A percentile compares a stretch with the other conserved stretches of the same genome.
These are phyloP conservation scores for Corvus hawaiiensis DNA, from an alignment of 2,113 vertebrate species.

Conservation along the genomic window DNA sequence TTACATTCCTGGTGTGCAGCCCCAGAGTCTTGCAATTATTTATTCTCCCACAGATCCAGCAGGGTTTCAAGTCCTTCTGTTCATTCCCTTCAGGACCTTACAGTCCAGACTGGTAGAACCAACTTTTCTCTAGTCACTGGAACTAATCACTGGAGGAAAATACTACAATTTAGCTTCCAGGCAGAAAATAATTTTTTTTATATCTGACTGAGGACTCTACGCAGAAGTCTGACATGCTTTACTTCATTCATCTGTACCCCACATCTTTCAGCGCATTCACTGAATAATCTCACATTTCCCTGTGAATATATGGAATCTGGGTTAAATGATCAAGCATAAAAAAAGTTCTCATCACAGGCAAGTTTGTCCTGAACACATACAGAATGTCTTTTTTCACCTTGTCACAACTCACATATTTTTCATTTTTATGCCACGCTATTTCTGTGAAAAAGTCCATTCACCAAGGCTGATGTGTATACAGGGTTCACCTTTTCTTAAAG, in stretches of 20 bases:
- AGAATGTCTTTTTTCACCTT: background rate
- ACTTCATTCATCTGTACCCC: background rate
- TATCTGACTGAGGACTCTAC: background rate
- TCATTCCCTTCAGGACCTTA: background rate
- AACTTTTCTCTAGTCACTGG: background rate
- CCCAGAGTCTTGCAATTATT: background rate
- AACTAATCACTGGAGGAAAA: slow-evolving; percentile 1
- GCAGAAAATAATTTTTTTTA: background rate
- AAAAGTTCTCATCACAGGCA: background rate
- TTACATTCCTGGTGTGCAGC: slow-evolving; percentile 1
- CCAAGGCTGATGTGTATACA: background rate
- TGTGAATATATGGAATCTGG: background rate
- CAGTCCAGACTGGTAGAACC: background rate
- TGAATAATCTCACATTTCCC: background rate
- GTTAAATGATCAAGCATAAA: background rate
- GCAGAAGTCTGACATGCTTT: background rate
- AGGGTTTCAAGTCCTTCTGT: slow-evolving; percentile 19
- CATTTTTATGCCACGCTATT: background rate
- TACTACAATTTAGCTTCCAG: background rate
- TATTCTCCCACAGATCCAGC: background rate
- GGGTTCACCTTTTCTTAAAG: background rate
- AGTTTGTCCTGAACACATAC: background rate
- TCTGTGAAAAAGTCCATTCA: background rate
- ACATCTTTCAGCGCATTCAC: background rate
- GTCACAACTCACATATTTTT: background rate